Conservation (phyloP, 2,797 vertebrate genomes). For the Morelia viridis region DNA sequence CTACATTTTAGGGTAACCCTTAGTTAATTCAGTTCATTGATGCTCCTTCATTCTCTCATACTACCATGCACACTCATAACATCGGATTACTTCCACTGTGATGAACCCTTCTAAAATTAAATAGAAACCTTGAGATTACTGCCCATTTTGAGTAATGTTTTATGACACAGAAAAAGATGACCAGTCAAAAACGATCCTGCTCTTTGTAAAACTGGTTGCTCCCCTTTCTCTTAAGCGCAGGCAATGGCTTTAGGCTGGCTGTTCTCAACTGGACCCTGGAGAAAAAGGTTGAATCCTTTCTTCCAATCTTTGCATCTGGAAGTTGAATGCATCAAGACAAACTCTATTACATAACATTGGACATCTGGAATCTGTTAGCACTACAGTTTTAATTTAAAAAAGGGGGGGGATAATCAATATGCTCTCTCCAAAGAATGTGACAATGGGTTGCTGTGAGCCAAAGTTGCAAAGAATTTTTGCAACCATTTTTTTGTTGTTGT, state of each 20-base stretch:
- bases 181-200: not conserved
- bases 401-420: slow-evolving; percentile 66
- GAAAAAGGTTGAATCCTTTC: slow-evolving; percentile 62
- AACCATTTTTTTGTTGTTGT: slow-evolving; percentile 41
- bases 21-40: not conserved
- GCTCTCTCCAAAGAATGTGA: slow-evolving; percentile 76
- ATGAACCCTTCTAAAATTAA: not conserved
- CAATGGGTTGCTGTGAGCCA: slow-evolving; percentile 56
- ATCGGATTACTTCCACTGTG: slow-evolving; percentile 1
- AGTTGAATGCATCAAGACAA: slow-evolving; percentile 73
- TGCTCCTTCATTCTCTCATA: not conserved
- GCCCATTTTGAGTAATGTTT: not conserved
- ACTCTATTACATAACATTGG: slow-evolving; percentile 76
- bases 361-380: slow-evolving; percentile 78
- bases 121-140: rapidly evolving
- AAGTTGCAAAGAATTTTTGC: slow-evolving; percentile 58
- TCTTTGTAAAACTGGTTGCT: not conserved
- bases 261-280: slow-evolving; percentile 36
- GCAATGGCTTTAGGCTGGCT: slow-evolving; percentile 45
- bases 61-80: rapidly evolving
- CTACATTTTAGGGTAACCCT: slow-evolving; percentile 3
- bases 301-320: slow-evolving; percentile 78
- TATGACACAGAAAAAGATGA: not conserved
- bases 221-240: not conserved
- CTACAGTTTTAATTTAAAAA: slow-evolving; percentile 69